Base-by-base conservation (phyloP, 2,888 invertebrate genomes). In the Pheosia tremula region DNA sequence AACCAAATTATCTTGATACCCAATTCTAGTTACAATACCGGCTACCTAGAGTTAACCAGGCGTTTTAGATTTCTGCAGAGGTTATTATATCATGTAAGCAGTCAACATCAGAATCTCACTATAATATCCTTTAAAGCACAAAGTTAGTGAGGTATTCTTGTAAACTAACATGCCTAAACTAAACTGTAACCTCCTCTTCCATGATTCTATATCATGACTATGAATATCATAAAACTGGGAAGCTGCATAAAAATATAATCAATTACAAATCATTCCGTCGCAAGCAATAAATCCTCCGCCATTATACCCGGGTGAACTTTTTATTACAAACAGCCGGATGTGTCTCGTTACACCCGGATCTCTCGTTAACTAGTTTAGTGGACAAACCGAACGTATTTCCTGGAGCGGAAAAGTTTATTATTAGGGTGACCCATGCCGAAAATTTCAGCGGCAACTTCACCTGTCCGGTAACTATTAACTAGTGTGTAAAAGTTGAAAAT, bases 351-450 rank as follows among this genome's bases (percentile, higher is more conserved):
- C 62, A 72, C 57, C 72, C 74, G 76, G 77, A 74, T 77, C 73
- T 69, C 66, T 66, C 65, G 61, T 68, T 76, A 68, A 74, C 74
- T 72, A 81, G 81, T 79, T 80, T 77, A 72, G 77, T 74, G 74
- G 83, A 84, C 76, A 83, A 80, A 79, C 79, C 72, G 45, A 41
- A 47, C 54, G 36, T 54, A 45, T 54, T 49, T 41, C 56, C 59
- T 59, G 50, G 57, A 50, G 58, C 59, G 59, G 53, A 59, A 13
- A 24, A 50, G 24, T 50, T 50, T 50, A 50, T 50, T 50, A 50
- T 50, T 24, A 50, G 50, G 50, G 47, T 5, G 47, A 5, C 4
- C 4, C n/a, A 6, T 11, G n/a, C 47, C 24, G 24, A 24, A 24
- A 24, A 1, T 47, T 43, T 4, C 43, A 9, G 8, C 3, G 43